Evolutionary conservation across 2,888 invertebrate species (phyloP), one percentile per base, ranked within the genome.

Genomic region (Thereva nobilitata): DNA sequence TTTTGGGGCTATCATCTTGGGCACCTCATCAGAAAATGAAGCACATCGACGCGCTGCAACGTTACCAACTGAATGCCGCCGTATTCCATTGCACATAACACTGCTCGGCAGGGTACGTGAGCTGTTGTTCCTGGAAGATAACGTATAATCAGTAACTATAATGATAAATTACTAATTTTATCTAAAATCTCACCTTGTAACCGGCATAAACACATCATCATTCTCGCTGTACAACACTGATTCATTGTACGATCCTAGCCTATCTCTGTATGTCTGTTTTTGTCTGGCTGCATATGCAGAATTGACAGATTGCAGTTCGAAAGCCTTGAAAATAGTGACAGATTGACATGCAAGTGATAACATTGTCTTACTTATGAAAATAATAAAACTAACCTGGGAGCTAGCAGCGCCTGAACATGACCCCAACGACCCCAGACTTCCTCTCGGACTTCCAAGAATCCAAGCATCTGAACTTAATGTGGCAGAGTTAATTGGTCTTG

Each of bases 61-160:
- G 72, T 80, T 80, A 56, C 80, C 78, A 71, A 79, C 76, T 10
- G 80, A 80, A 73, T 80, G 81, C 55, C 80, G 75, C 52, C 80
- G 76, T 57, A 73, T 78, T 52, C 79, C 78, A 74, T 79, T 79
- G 49, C 76, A 76, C 41, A 54, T 23, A 2, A 23, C 23, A 23
- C 23, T 50, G 8, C 4, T 40, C 40, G 70, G 70, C 52, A 68
- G 50, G 12, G 69, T 69, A 50, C 66, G 54, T 47, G 68, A 56
- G 38, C 56, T 63, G 45, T 50, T 54, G 55, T 52, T 64, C 44
- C 69, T 69, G 53, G 3, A 49, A 40, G 34, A 61, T 7, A 38
- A 35, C 6, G 38, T 12, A 2, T 10, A 23, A 49, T 1, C 23
- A 9, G 42, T 57, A n/a, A n/a, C 4, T 45, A n/a, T n/a, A 5